A percentile compares a stretch with the other conserved stretches of the same genome.
Evolutionary conservation across 2,888 invertebrate genomes (phyloP).

Genomic region (Leptinotarsa peninsularis): DNA sequence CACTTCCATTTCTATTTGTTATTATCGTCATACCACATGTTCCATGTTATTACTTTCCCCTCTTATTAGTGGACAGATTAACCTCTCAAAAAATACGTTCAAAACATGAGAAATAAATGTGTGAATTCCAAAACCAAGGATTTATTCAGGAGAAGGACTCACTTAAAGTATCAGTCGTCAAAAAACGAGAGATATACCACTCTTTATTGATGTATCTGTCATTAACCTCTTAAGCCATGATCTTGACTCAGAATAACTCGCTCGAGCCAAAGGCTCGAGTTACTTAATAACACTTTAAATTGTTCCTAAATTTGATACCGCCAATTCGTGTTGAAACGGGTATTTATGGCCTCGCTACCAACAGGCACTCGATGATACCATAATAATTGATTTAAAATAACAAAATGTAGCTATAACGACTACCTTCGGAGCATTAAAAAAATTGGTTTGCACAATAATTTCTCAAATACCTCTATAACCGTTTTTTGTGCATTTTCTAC

Average conservation of each 20-base stretch:
- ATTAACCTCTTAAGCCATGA: constrained; percentile 34
- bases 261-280: constrained; percentile 29
- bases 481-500: constrained; percentile 14
- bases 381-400: constrained; percentile 27
- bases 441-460: constrained; percentile 13
- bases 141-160: too few species aligned
- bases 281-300: constrained; percentile 28
- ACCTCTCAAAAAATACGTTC: too few species aligned
- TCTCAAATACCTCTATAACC: constrained; percentile 10
- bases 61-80: too few species aligned
- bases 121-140: too few species aligned
- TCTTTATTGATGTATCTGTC: constrained; percentile 26
- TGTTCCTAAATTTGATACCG: constrained; percentile 30
- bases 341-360: constrained; percentile 23
- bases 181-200: neutral
- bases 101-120: too few species aligned
- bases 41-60: too few species aligned
- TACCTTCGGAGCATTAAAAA: neutral
- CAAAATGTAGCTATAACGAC: constrained; percentile 16
- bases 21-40: too few species aligned
- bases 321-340: constrained; percentile 23
- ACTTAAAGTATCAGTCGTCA: too few species aligned
- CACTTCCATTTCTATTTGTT: too few species aligned
- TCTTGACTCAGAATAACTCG: constrained; percentile 29
- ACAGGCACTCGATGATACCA: constrained; percentile 22